These are phyloP conservation scores for Apodemus speciosus DNA, from an alignment of 2,113 vertebrate species.

Conservation along the genomic window DNA sequence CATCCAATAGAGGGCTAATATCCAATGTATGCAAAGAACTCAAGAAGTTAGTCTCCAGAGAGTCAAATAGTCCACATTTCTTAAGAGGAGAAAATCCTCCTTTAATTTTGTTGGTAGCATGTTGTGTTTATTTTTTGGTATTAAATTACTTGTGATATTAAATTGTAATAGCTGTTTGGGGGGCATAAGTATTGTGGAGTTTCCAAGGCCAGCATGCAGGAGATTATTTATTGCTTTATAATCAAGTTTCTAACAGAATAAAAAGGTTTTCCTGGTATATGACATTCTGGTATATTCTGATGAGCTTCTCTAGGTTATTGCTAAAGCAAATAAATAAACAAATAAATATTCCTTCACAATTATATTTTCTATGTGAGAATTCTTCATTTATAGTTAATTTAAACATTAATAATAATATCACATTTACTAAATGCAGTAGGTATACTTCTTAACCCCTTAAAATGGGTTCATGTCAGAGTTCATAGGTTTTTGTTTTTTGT, in stretches of 20 bases:
- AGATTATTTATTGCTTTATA: conserved; percentile 43
- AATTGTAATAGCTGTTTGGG: background rate
- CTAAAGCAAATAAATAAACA: no score
- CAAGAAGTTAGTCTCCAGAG: no score
- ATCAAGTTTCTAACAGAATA: conserved; percentile 55
- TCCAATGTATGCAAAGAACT: no score
- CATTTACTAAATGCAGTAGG: background rate
- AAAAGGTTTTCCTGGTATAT: conserved; percentile 3
- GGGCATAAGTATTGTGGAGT: background rate
- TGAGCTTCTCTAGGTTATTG: no score
- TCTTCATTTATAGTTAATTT: conserved; percentile 43
- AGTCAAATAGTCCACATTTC: background rate
- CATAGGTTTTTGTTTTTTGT: no score
- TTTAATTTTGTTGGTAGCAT: background rate
- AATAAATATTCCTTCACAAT: background rate
- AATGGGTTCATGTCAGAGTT: background rate
- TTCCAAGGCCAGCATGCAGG: background rate
- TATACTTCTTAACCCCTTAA: conserved; percentile 3
- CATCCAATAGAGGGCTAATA: no score
- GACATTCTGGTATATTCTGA: background rate
- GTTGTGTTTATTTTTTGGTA: conserved; percentile 8
- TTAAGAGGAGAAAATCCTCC: conserved; percentile 28
- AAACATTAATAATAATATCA: conserved; percentile 26
- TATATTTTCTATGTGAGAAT: background rate
- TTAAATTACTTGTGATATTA: conserved; percentile 22